These are phyloP conservation scores for Heliconius eleuchia DNA, from an alignment of 1,140 invertebrate species.

Conservation along the genomic window DNA sequence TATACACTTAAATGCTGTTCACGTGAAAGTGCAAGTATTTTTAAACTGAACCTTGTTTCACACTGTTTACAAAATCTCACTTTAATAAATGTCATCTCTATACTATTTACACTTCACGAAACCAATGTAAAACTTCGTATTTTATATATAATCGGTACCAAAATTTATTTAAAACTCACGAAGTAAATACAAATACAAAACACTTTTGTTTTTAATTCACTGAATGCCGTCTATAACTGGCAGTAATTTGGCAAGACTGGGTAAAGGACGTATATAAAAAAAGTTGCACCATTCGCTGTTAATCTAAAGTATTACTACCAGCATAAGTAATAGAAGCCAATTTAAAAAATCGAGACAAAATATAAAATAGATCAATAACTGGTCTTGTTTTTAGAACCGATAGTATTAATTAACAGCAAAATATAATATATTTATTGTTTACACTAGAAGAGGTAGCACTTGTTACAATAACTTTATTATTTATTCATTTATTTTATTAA, in stretches of 20 bases:
- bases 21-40: neutral
- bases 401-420: constrained; percentile 59
- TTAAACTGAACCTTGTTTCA: neutral
- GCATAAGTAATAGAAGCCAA: constrained; percentile 41
- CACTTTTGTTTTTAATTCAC: constrained; percentile 38
- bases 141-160: neutral
- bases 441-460: neutral
- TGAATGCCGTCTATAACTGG: constrained; percentile 47
- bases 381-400: constrained; percentile 56
- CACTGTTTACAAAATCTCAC: neutral
- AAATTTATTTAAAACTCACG: neutral
- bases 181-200: neutral
- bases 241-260: constrained; percentile 60
- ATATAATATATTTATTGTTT: constrained; percentile 5
- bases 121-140: neutral
- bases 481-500: neutral
- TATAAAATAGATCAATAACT: constrained; percentile 52
- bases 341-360: constrained; percentile 47
- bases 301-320: constrained; percentile 24
- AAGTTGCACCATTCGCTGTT: constrained; percentile 18
- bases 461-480: neutral
- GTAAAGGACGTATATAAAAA: constrained; percentile 62
- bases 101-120: neutral
- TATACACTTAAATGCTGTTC: neutral
- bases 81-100: neutral